Evolutionary conservation across 64 coral and sea anemone genomes (phyloP), one percentile per base, ranked within the genome.

Genomic region (Dendrophyllia cribrosa): DNA sequence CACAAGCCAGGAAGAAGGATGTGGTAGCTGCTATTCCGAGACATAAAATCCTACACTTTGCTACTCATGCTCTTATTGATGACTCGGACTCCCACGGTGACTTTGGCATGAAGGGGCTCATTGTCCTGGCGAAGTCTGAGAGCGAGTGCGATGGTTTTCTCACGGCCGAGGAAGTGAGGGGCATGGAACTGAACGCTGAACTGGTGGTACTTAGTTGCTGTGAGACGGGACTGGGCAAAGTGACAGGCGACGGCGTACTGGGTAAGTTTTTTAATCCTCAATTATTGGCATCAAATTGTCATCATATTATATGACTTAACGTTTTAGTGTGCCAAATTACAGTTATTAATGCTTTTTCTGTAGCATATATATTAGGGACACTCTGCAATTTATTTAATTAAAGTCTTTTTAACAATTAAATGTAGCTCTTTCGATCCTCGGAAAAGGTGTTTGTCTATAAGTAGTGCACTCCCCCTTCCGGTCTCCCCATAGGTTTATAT

Each of bases 141-240:
- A 51, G 52, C 45, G 67, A 83, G 10, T 94, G 92, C 53, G 53
- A 83, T 58, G 92, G 92, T 62, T 34, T 89, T 68, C 77, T 94
- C 25, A 88, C 76, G 43, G 92, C 92, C 3, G 77, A 94, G 58
- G 92, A 94, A 65, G 70, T 94, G 0, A 81, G 86, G 48, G 60
- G 58, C 11, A 89, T 94, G 86, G 55, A 82, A 21, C 77, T 94
- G 11, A 82, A 70, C 8, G 92, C 92, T 45, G 92, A 94, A 67
- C 92, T 94, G 23, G 92, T 94, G 46, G 92, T 94, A 49, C 34
- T 93, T 14, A 93, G 92, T 75, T 93, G 92, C 23, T 93, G 92
- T 19, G 86, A 93, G 9, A 88, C 86, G 11, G 92, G 86, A 55
- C 52, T 61, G 72, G 92, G 92, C 43, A 93, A 89, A 89, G 86